Base-by-base conservation (phyloP, 1,140 invertebrate genomes). In the Drosophila watanabei region DNA sequence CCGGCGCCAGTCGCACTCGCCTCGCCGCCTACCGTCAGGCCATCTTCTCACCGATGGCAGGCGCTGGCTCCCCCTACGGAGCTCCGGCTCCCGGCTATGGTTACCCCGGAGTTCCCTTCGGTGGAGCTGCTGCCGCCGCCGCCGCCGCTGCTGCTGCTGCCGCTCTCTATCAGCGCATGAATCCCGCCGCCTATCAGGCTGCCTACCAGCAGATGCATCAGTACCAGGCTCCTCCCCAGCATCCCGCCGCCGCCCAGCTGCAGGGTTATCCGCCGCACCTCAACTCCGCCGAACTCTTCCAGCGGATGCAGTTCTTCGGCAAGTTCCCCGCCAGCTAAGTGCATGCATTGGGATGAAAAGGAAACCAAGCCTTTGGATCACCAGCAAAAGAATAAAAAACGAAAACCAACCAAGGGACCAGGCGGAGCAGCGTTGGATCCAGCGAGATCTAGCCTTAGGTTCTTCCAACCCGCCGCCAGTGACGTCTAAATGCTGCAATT, bases 11-110 rank as follows among this genome's bases (percentile, higher is more conserved):
- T 2, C 94, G 97, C 64, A 97, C 96, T 7, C 95, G 97, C 10
- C 93, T 99, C 5, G 98, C 98, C 0, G 97, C 98, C 2, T 97
- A 98, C 86, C 98, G 98, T 70, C 94, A 98, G 33, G 90, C 92
- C 94, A 94, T 85, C 93, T 95, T 62, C 93, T 94, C 16, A 89
- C 95, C 57, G 83, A 94, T 30, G 93, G 52, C 91, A 11, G 75
- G 56, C 33, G 86, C 56, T 18, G 91, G 78, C 7, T 56, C 68
- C 0, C 68, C 68, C 43, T 90, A 83, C 39, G 86, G 80, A 16
- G 61, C 59, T 13, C 78, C 83, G 0, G 49, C 72, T 2, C 66
- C 87, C 0, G 75, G 69, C 33, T 87, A 87, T 28, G 88, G 88
- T n/a, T 91, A 91, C 58, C 85, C 80, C 2, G 89, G 84, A 6